phyloP scores from a whole-genome alignment of 2,888 invertebrate genomes.

The Eurois occulta region DNA sequence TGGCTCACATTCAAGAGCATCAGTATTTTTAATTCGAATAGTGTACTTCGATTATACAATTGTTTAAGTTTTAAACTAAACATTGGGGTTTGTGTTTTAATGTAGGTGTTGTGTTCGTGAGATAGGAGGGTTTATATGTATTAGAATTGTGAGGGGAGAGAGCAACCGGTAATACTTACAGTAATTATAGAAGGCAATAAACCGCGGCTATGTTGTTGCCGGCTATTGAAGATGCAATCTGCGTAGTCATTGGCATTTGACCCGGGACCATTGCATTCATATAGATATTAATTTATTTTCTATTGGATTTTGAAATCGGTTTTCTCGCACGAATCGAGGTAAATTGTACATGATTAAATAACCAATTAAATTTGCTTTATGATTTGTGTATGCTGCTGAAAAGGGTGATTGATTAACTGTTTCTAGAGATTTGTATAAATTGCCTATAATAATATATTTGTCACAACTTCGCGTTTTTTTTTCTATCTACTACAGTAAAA shows the following conservation, averaged over 20 bases:
- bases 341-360: slow-evolving; percentile 41
- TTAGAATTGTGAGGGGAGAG: slow-evolving; percentile 31
- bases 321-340: slow-evolving; percentile 42
- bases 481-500: not conserved
- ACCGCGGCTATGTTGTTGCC: slow-evolving; percentile 75
- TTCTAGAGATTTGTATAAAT: not conserved
- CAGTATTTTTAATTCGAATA: slow-evolving; percentile 80
- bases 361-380: slow-evolving; percentile 44
- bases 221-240: slow-evolving; percentile 79
- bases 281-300: slow-evolving; percentile 72
- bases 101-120: slow-evolving; percentile 35
- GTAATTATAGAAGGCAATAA: slow-evolving; percentile 79
- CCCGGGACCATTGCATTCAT: slow-evolving; percentile 74
- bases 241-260: slow-evolving; percentile 80
- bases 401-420: not conserved
- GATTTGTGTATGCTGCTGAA: slow-evolving; percentile 5
- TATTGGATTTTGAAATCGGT: slow-evolving; percentile 61
- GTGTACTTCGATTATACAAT: slow-evolving; percentile 76
- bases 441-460: not conserved
- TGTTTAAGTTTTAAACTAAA: slow-evolving; percentile 64
- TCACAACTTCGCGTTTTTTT: not conserved
- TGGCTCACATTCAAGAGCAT: slow-evolving; percentile 83
- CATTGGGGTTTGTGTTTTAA: slow-evolving; percentile 33
- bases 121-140: slow-evolving; percentile 37
- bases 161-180: slow-evolving; percentile 73